Evolutionary conservation across 2,888 invertebrate genomes (phyloP).

Genomic region (Lutraria lutraria): DNA sequence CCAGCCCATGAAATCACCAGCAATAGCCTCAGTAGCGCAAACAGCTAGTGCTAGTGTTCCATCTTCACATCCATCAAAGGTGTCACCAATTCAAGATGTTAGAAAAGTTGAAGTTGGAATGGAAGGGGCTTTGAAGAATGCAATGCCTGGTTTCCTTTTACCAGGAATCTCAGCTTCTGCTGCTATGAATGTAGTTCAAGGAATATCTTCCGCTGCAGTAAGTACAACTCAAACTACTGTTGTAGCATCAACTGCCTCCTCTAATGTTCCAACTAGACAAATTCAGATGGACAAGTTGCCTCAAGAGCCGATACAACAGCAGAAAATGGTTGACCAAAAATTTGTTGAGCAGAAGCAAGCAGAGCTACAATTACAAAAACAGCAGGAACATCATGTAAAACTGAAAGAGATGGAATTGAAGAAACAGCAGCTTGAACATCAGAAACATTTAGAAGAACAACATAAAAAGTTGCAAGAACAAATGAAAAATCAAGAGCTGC

Average conservation of each 20-base stretch:
- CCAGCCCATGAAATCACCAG: constrained; percentile 35
- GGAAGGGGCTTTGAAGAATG: constrained; percentile 45
- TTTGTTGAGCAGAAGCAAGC: constrained; percentile 57
- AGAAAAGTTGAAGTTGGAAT: constrained; percentile 38
- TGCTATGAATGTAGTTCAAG: constrained; percentile 53
- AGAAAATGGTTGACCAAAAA: constrained; percentile 56
- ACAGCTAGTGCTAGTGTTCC: constrained; percentile 44
- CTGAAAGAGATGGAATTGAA: constrained; percentile 62
- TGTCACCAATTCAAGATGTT: constrained; percentile 28
- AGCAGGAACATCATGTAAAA: constrained; percentile 51
- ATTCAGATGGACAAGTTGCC: constrained; percentile 48
- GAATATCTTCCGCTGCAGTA: constrained; percentile 43
- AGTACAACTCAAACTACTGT: constrained; percentile 47
- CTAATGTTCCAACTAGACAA: constrained; percentile 32
- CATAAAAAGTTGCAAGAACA: constrained; percentile 50
- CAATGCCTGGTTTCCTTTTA: constrained; percentile 56
- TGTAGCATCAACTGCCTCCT: constrained; percentile 35
- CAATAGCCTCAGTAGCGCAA: constrained; percentile 52
- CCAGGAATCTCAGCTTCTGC: constrained; percentile 60
- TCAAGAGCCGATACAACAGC: constrained; percentile 53
- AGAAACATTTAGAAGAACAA: constrained; percentile 60
- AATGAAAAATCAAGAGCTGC: constrained; percentile 58
- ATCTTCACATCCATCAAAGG: constrained; percentile 53
- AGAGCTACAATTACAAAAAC: constrained; percentile 46
- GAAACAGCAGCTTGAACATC: constrained; percentile 54